phyloP scores from a whole-genome alignment of 2,888 invertebrate genomes.

The Clistopyga incitator region DNA sequence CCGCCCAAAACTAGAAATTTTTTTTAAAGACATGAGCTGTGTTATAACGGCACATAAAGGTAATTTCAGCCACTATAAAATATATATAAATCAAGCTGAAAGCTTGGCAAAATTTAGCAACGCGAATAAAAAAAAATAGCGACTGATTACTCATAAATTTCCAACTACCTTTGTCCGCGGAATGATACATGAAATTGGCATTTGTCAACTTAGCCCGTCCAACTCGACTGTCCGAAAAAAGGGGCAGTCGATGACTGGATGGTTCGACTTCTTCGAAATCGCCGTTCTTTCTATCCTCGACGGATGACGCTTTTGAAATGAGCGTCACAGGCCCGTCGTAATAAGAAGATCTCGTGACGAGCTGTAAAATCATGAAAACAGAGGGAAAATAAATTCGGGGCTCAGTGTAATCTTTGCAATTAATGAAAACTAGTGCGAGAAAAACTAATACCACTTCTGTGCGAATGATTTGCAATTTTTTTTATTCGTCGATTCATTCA shows the following conservation, averaged over 20 bases:
- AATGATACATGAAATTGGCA: conserved; percentile 81
- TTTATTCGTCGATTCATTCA: no score
- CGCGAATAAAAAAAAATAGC: no score
- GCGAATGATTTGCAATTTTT: no score
- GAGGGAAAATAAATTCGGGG: no score
- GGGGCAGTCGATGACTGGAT: conserved; percentile 76
- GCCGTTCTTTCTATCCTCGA: conserved; percentile 79
- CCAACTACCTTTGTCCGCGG: conserved; percentile 79
- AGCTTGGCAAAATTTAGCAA: no score
- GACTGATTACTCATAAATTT: neutral
- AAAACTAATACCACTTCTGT: no score
- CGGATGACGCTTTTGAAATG: conserved; percentile 75
- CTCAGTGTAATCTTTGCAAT: no score
- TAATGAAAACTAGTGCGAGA: no score
- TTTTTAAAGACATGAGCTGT: neutral
- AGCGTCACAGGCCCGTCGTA: conserved; percentile 78
- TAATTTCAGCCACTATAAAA: no score
- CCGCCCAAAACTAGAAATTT: conserved; percentile 76
- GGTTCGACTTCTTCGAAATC: conserved; percentile 80
- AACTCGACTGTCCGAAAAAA: conserved; percentile 76
- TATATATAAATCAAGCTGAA: no score
- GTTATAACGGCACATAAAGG: no score
- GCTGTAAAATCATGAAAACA: conserved; percentile 65
- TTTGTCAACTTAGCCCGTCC: conserved; percentile 78
- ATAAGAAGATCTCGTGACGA: conserved; percentile 76